A percentile compares a stretch with the other conserved stretches of the same genome.
These are phyloP conservation scores for Pollachius pollachius DNA, from an alignment of 2,113 vertebrate species.

Conservation along the genomic window DNA sequence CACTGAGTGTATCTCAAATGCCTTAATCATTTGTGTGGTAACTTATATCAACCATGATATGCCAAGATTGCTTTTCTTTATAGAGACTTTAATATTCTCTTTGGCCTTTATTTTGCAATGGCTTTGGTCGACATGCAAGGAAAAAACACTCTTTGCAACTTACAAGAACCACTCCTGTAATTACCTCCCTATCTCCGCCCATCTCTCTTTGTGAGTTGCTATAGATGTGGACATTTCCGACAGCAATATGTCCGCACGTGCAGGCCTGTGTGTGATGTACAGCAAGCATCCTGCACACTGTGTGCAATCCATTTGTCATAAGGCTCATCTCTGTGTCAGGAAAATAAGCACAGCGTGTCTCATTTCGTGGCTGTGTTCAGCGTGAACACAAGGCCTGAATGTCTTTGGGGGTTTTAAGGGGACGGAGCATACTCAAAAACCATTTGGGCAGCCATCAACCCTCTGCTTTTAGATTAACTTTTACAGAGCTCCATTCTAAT, in stretches of 20 bases:
- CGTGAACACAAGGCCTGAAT: slow-evolving; percentile 17
- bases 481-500: slow-evolving; percentile 67
- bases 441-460: slow-evolving; percentile 38
- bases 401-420: slow-evolving; percentile 28
- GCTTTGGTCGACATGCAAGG: slow-evolving; percentile 3
- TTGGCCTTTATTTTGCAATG: slow-evolving; percentile 1
- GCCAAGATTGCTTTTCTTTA: not conserved
- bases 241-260: slow-evolving; percentile 14
- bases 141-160: not conserved
- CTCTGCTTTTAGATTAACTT: slow-evolving; percentile 52
- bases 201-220: slow-evolving; percentile 15
- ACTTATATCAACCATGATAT: too few relatives aligned
- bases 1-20: slow-evolving; percentile 15
- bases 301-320: slow-evolving; percentile 39
- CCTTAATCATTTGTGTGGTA: slow-evolving; percentile 15
- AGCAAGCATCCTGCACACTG: slow-evolving; percentile 14
- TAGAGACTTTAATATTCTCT: slow-evolving; percentile 1
- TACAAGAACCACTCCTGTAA: slow-evolving; percentile 10
- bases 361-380: slow-evolving; percentile 20
- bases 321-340: slow-evolving; percentile 29
- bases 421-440: slow-evolving; percentile 33
- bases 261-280: slow-evolving; percentile 20
- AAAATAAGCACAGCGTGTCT: slow-evolving; percentile 42
- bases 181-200: slow-evolving; percentile 8
- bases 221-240: slow-evolving; percentile 28